Conservation (phyloP, 2,888 invertebrate species). For the Argyra leucocephala region DNA sequence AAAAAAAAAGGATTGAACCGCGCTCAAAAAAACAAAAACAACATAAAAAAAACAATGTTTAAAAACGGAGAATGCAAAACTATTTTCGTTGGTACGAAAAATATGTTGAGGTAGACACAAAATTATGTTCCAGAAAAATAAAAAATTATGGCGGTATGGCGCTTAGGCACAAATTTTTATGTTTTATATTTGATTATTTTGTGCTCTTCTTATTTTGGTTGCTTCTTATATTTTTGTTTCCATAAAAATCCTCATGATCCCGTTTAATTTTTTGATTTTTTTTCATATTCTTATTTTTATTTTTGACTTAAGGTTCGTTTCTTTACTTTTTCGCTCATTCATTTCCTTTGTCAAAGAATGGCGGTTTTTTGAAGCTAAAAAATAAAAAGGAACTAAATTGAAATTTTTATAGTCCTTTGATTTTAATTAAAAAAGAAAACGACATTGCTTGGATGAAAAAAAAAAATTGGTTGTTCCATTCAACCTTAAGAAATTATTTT, state of each 20-base stretch:
- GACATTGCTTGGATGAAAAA: no score
- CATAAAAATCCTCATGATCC: neutral
- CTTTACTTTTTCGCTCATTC: neutral
- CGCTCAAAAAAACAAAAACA: neutral
- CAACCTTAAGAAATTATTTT: no score
- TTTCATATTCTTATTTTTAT: neutral
- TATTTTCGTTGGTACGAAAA: neutral
- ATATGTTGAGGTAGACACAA: constrained; percentile 3
- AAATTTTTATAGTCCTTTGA: constrained; percentile 4
- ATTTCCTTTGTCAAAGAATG: neutral
- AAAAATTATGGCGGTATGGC: neutral
- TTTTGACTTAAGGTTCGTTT: neutral
- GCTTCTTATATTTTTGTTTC: neutral
- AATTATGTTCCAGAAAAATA: neutral
- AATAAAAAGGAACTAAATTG: neutral
- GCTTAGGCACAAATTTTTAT: neutral
- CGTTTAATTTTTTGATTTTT: neutral
- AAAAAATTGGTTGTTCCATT: no score
- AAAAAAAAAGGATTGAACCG: neutral
- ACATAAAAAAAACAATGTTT: neutral
- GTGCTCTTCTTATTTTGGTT: neutral
- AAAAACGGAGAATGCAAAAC: neutral
- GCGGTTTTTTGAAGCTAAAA: neutral
- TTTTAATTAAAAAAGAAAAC: neutral
- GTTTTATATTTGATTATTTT: neutral